phyloP scores from a whole-genome alignment of 2,113 vertebrate genomes.

The Pygoscelis adeliae region DNA sequence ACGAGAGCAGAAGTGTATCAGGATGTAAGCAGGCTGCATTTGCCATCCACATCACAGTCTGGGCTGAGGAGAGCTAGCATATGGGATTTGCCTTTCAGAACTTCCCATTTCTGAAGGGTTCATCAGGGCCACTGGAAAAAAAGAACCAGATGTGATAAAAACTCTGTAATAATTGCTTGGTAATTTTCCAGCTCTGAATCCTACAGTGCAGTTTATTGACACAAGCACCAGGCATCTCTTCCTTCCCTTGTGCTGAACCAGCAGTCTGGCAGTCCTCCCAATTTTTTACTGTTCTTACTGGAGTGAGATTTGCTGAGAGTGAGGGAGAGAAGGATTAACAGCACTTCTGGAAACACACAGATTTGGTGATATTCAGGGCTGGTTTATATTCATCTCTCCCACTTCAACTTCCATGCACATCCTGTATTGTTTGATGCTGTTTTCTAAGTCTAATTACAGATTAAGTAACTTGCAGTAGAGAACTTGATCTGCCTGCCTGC shows the following conservation, averaged over 20 bases:
- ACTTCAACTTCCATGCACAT: background rate
- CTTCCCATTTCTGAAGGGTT: conserved; percentile 43
- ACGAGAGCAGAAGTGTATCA: conserved; percentile 47
- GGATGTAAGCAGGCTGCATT: conserved; percentile 7
- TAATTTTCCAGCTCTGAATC: conserved; percentile 54
- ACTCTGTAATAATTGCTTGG: conserved; percentile 55
- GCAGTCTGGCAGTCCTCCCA: conserved; percentile 31
- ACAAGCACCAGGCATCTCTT: conserved; percentile 32
- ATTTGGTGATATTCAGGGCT: background rate
- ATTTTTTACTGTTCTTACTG: background rate
- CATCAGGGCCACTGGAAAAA: conserved; percentile 16
- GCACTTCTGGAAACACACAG: background rate
- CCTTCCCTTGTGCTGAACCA: conserved; percentile 50
- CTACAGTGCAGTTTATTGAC: conserved; percentile 48
- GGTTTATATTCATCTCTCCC: background rate
- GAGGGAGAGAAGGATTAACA: background rate
- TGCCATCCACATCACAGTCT: background rate
- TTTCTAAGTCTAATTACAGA: background rate
- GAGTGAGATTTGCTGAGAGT: background rate
- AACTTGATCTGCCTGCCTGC: background rate
- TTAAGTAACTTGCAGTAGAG: background rate
- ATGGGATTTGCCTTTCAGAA: conserved; percentile 53
- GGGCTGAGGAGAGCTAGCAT: conserved; percentile 18
- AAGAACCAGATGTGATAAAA: conserved; percentile 61
- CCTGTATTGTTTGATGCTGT: background rate